These are phyloP conservation scores for Parochlus steinenii DNA, from an alignment of 2,888 invertebrate genomes.

Conservation along the genomic window DNA sequence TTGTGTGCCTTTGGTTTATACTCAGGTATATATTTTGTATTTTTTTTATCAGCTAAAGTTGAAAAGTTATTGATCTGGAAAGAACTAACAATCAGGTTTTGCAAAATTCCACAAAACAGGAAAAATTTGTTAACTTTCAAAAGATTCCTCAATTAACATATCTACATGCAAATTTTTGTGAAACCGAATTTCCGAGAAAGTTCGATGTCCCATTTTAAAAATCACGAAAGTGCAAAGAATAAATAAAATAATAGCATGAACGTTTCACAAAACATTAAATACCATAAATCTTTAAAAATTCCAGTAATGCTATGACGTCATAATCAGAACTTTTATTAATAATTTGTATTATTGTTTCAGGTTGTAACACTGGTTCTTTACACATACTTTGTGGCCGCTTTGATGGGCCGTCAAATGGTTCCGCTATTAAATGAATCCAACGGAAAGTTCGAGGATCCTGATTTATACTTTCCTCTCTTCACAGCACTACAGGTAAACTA, in stretches of 20 bases:
- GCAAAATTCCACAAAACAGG: background rate
- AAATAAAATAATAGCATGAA: too few relatives aligned
- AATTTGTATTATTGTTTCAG: slow-evolving; percentile 43
- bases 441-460: slow-evolving; percentile 43
- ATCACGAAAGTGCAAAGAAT: too few relatives aligned
- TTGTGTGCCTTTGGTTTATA: slow-evolving; percentile 81
- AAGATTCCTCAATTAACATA: background rate
- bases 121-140: slow-evolving; percentile 8
- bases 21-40: slow-evolving; percentile 49
- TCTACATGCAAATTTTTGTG: background rate
- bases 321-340: too few relatives aligned
- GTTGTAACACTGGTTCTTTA: slow-evolving; percentile 85
- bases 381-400: slow-evolving; percentile 75
- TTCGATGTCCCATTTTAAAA: too few relatives aligned
- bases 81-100: too few relatives aligned
- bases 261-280: too few relatives aligned
- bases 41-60: slow-evolving; percentile 2
- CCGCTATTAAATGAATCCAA: slow-evolving; percentile 30
- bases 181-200: background rate
- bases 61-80: too few relatives aligned
- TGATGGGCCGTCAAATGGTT: slow-evolving; percentile 76
- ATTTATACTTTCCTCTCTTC: slow-evolving; percentile 81
- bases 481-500: slow-evolving; percentile 63
- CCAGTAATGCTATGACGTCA: background rate
- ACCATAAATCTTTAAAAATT: background rate